These are phyloP conservation scores for Nothoprocta perdicaria DNA, from an alignment of 2,113 vertebrate genomes.

Conservation along the genomic window DNA sequence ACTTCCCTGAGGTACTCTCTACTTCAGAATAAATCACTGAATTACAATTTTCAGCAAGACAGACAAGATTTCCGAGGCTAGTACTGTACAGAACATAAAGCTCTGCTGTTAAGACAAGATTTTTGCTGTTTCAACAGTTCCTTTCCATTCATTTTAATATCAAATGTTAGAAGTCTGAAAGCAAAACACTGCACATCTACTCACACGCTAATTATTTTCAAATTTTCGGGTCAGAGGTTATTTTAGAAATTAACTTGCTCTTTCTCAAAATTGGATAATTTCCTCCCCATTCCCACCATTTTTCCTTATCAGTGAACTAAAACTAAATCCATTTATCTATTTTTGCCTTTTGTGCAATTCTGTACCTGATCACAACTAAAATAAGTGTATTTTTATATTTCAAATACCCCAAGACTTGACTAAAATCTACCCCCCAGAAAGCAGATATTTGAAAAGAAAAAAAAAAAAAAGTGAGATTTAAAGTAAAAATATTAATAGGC, in stretches of 20 bases:
- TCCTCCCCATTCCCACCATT: neutral
- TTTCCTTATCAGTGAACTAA: neutral
- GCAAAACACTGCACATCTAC: neutral
- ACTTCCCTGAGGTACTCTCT: neutral
- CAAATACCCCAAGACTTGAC: neutral
- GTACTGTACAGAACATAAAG: neutral
- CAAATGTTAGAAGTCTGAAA: neutral
- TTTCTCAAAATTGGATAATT: neutral
- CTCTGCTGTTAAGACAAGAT: neutral
- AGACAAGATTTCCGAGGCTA: neutral
- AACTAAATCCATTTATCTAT: neutral
- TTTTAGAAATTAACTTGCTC: neutral
- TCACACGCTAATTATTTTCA: neutral
- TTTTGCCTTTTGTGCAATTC: neutral
- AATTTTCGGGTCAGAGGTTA: neutral
- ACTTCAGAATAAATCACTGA: neutral
- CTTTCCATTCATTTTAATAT: slow-evolving; percentile 24
- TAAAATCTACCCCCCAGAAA: neutral
- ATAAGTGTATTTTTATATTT: neutral
- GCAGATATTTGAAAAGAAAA: neutral
- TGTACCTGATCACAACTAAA: neutral
- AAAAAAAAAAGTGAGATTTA: neutral
- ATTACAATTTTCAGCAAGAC: neutral
- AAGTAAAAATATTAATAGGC: neutral
- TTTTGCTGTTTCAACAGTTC: neutral